These are phyloP conservation scores for Drosophila teissieri DNA, from an alignment of 1,140 invertebrate genomes.

Conservation along the genomic window DNA sequence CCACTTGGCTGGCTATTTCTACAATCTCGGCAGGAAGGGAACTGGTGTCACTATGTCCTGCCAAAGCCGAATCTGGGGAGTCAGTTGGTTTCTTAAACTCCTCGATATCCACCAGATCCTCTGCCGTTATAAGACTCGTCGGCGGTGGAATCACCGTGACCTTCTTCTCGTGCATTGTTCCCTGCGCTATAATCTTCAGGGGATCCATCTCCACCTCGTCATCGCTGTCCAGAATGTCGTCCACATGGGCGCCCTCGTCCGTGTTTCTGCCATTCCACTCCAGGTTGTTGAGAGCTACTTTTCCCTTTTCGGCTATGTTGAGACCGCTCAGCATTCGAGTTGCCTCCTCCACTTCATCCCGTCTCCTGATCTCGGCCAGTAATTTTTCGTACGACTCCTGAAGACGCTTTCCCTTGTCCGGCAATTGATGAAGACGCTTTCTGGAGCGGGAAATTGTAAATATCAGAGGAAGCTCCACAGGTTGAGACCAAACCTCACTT, in stretches of 20 bases:
- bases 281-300: constrained; percentile 86
- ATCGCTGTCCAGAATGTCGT: constrained; percentile 87
- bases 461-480: constrained; percentile 8
- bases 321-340: constrained; percentile 87
- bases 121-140: constrained; percentile 86
- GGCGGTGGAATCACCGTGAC: constrained; percentile 86
- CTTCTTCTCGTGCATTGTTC: constrained; percentile 86
- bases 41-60: constrained; percentile 42
- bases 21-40: constrained; percentile 55
- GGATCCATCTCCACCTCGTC: constrained; percentile 88
- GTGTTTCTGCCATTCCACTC: constrained; percentile 87
- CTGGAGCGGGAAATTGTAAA: constrained; percentile 36
- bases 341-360: constrained; percentile 87
- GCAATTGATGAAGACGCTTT: constrained; percentile 85
- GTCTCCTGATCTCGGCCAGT: constrained; percentile 86
- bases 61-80: constrained; percentile 51
- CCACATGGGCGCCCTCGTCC: constrained; percentile 58
- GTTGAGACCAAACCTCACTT: constrained; percentile 83
- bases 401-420: constrained; percentile 89
- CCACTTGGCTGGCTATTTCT: constrained; percentile 46
- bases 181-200: constrained; percentile 88
- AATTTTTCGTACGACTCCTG: constrained; percentile 86
- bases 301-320: constrained; percentile 86
- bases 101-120: constrained; percentile 87
- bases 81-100: constrained; percentile 69